Evolutionary conservation across 1,140 invertebrate species (phyloP).

Genomic region (Periplaneta americana): DNA sequence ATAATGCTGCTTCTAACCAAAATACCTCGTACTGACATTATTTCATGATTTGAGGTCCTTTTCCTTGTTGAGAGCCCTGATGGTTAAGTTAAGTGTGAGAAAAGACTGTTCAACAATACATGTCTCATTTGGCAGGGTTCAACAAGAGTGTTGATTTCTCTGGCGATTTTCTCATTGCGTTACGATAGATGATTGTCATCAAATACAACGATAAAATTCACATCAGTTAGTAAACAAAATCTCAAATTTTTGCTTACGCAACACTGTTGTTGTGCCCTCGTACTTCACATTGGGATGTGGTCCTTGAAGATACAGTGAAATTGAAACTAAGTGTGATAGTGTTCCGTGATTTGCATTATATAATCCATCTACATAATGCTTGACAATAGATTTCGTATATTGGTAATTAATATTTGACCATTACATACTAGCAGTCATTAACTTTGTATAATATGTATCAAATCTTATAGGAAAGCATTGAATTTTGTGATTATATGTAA

Average conservation of each 20-base stretch:
- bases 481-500: not conserved
- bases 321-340: not conserved
- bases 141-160: no score
- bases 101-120: no score
- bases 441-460: not conserved
- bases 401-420: not conserved
- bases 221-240: no score
- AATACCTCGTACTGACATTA: no score
- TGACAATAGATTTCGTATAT: not conserved
- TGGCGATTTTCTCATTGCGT: no score
- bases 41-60: not conserved
- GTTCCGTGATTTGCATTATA: not conserved
- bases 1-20: no score
- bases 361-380: no score
- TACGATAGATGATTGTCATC: no score
- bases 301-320: not conserved
- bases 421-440: not conserved
- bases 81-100: no score
- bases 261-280: not conserved
- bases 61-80: not conserved
- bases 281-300: not conserved
- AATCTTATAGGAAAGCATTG: not conserved
- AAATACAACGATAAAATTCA: no score
- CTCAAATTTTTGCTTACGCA: no score
- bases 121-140: no score